These are phyloP conservation scores for Ictidomys tridecemlineatus DNA, from an alignment of 2,113 vertebrate genomes.

Conservation along the genomic window DNA sequence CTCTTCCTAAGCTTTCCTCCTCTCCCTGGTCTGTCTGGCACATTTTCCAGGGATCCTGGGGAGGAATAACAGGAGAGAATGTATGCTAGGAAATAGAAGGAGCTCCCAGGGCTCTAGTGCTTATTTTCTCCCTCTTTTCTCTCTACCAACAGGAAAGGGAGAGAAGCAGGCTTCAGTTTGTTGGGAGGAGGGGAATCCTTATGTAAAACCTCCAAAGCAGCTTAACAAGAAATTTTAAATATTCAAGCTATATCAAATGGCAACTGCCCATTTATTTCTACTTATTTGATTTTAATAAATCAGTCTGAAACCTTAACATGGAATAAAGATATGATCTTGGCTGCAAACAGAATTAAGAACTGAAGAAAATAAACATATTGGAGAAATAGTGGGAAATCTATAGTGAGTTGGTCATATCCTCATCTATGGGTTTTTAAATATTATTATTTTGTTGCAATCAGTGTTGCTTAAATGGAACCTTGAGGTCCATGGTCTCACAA, in stretches of 20 bases:
- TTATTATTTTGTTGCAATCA: neutral
- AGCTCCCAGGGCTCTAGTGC: neutral
- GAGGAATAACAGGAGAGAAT: neutral
- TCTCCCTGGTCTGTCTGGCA: neutral
- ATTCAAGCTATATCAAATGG: neutral
- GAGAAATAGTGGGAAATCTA: neutral
- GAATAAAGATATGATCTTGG: neutral
- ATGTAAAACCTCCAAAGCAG: neutral
- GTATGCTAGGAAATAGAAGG: neutral
- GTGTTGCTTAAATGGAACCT: neutral
- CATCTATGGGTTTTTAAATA: neutral
- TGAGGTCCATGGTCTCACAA: neutral
- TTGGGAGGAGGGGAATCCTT: neutral
- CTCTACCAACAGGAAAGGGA: neutral
- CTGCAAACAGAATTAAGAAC: neutral
- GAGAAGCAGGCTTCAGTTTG: neutral
- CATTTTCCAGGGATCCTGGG: neutral
- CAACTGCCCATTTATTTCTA: neutral
- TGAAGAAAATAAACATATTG: neutral
- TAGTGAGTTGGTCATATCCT: neutral
- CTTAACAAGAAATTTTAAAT: neutral
- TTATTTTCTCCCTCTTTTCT: neutral
- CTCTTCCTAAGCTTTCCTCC: neutral
- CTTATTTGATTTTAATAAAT: conserved; percentile 17
- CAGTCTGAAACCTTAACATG: neutral